A percentile compares a stretch with the other conserved stretches of the same genome.
Evolutionary conservation across 92 coral and sea anemone genomes (phyloP).

Genomic region (Diadumene lineata): DNA sequence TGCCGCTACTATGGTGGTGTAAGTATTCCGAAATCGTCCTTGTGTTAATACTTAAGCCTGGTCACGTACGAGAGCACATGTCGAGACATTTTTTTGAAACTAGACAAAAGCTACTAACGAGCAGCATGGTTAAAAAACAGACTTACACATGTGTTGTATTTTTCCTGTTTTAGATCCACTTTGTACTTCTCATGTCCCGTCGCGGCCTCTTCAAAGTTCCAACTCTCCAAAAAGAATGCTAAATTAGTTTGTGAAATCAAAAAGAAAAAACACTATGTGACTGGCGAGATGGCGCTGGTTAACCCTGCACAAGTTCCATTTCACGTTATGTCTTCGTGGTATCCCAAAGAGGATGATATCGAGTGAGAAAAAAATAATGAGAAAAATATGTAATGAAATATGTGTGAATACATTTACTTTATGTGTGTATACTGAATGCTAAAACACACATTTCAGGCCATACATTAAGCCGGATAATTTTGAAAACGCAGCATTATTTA

Average conservation of each 20-base stretch:
- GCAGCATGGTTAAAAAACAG: neutral
- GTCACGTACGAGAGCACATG: no score
- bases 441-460: neutral
- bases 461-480: no score
- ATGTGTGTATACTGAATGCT: neutral
- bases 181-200: slow-evolving; percentile 43
- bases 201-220: slow-evolving; percentile 34
- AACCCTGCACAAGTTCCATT: slow-evolving; percentile 44
- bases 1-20: no score
- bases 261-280: slow-evolving; percentile 37
- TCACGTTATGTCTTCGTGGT: slow-evolving; percentile 37
- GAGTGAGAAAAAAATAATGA: neutral
- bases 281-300: slow-evolving; percentile 35
- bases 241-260: slow-evolving; percentile 32
- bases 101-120: neutral
- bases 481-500: no score
- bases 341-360: slow-evolving; percentile 15
- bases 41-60: no score
- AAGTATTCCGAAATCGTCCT: no score
- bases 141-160: neutral
- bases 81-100: no score
- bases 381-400: neutral
- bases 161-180: neutral
- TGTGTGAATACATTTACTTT: neutral
- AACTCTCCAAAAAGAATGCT: slow-evolving; percentile 30